These are phyloP conservation scores for Papilio xuthus DNA, from an alignment of 1,140 invertebrate species.

Conservation along the genomic window DNA sequence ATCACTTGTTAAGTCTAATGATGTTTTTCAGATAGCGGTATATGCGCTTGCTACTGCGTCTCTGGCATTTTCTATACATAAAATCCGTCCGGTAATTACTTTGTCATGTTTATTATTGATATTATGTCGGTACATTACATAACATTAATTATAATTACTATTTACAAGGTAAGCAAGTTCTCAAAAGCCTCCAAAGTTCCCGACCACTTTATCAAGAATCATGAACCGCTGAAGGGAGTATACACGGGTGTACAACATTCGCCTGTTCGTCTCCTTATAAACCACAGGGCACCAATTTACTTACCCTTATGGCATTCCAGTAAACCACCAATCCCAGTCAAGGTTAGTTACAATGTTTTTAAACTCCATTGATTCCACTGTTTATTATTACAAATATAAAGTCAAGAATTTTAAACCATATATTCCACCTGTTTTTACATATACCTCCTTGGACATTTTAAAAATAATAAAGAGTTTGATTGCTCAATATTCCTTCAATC, in stretches of 20 bases:
- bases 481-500: too few relatives aligned
- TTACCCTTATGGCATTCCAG: slow-evolving; percentile 80
- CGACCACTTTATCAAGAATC: slow-evolving; percentile 72
- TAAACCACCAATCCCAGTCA: slow-evolving; percentile 77
- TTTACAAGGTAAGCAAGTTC: slow-evolving; percentile 79
- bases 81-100: slow-evolving; percentile 78
- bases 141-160: slow-evolving; percentile 48
- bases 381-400: too few relatives aligned
- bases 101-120: slow-evolving; percentile 32
- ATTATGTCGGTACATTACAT: slow-evolving; percentile 53
- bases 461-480: too few relatives aligned
- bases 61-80: slow-evolving; percentile 74
- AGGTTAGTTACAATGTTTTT: slow-evolving; percentile 60
- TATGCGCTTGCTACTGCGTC: slow-evolving; percentile 77
- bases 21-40: slow-evolving; percentile 76
- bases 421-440: too few relatives aligned
- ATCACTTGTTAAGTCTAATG: slow-evolving; percentile 49
- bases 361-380: background rate
- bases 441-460: too few relatives aligned
- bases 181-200: slow-evolving; percentile 76
- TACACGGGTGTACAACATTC: slow-evolving; percentile 74
- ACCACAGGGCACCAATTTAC: slow-evolving; percentile 76
- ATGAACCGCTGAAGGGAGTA: slow-evolving; percentile 69
- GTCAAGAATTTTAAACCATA: too few relatives aligned
- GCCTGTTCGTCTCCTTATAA: slow-evolving; percentile 67